These are phyloP conservation scores for Malaclemys terrapin DNA, from an alignment of 2,113 vertebrate species.

Conservation along the genomic window DNA sequence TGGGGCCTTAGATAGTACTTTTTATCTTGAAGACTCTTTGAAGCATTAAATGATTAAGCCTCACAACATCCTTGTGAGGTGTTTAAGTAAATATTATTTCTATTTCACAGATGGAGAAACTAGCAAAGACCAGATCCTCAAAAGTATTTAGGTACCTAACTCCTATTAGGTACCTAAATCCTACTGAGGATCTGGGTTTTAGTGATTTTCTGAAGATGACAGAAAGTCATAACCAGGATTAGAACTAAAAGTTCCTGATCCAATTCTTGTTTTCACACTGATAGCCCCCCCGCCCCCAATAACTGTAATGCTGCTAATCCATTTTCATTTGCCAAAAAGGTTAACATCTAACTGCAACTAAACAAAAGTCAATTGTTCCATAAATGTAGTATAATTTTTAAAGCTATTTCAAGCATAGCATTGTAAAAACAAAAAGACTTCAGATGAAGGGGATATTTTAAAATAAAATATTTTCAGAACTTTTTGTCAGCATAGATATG, in stretches of 20 bases:
- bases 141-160: too few relatives aligned
- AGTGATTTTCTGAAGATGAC: neutral
- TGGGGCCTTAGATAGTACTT: neutral
- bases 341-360: conserved; percentile 10
- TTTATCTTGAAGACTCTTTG: neutral
- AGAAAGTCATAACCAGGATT: neutral
- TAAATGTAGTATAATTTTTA: neutral
- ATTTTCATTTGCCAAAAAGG: neutral
- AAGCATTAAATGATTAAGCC: neutral
- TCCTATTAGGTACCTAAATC: too few relatives aligned
- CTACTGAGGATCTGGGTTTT: neutral
- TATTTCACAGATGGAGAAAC: neutral
- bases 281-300: too few relatives aligned
- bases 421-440: neutral
- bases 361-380: neutral
- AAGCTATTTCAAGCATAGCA: neutral
- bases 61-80: neutral
- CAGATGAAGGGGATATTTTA: neutral
- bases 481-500: conserved; percentile 1
- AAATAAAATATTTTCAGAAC: neutral
- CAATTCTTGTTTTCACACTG: neutral
- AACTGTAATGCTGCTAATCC: fast-evolving
- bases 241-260: neutral
- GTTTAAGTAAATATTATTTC: neutral
- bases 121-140: neutral